These are phyloP conservation scores for Pristionchus exspectatus DNA, from an alignment of 2,888 invertebrate species.

Conservation along the genomic window DNA sequence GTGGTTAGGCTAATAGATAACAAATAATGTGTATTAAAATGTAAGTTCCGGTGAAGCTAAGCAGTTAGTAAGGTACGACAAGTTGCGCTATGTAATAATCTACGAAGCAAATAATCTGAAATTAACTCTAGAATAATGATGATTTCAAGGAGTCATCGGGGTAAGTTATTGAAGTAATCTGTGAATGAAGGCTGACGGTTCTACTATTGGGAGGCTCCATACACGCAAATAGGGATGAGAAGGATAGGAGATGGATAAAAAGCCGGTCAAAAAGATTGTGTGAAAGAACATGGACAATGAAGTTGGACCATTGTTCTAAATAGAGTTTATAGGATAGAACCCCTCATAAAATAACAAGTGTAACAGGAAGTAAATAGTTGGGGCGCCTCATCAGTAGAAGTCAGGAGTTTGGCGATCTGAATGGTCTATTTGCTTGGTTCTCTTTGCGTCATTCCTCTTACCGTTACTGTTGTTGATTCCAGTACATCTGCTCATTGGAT, in stretches of 20 bases:
- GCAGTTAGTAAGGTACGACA: background rate
- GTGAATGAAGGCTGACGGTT: background rate
- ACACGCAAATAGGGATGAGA: background rate
- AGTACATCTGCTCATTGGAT: constrained; percentile 31
- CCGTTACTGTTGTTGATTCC: constrained; percentile 44
- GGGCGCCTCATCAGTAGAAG: background rate
- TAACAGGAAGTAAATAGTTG: background rate
- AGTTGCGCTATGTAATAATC: background rate
- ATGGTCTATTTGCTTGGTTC: background rate
- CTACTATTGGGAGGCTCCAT: background rate
- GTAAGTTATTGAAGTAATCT: background rate
- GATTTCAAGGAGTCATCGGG: no score
- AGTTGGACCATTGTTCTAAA: no score
- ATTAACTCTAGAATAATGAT: no score
- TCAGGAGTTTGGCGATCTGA: background rate
- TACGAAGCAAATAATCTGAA: background rate
- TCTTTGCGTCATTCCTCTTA: background rate
- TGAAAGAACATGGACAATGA: no score
- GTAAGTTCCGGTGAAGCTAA: background rate
- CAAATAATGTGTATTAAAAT: background rate
- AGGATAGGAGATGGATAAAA: background rate
- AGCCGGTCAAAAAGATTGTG: no score
- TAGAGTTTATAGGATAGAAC: no score
- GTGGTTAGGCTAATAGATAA: background rate
- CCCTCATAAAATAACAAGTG: no score